Conservation (phyloP, 2,888 invertebrate species). For the Fabriciana adippe region DNA sequence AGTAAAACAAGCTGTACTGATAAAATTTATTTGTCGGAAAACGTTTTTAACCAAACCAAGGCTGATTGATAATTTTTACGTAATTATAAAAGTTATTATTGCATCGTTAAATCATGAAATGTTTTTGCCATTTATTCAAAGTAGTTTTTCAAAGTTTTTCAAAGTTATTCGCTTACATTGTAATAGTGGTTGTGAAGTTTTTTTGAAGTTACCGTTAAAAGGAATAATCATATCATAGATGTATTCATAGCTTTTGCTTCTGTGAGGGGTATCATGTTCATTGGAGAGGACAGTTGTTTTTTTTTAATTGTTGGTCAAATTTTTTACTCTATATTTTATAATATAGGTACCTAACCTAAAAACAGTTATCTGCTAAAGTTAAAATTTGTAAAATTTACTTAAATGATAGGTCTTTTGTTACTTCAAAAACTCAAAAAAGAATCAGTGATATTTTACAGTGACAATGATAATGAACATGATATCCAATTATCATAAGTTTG, state of each 20-base stretch:
- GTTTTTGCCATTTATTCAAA: neutral
- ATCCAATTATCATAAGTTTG: constrained; percentile 17
- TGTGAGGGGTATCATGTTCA: constrained; percentile 12
- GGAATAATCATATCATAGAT: constrained; percentile 31
- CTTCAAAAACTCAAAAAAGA: neutral
- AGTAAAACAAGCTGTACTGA: neutral
- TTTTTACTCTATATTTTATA: too few relatives aligned
- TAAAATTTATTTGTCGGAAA: constrained; percentile 6
- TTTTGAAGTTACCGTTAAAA: constrained; percentile 20
- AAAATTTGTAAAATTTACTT: neutral
- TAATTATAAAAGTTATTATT: neutral
- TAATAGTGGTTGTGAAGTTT: constrained; percentile 34
- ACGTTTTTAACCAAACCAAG: neutral
- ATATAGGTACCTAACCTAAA: too few relatives aligned
- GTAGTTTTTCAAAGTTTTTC: too few relatives aligned
- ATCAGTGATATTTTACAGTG: neutral
- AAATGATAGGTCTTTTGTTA: neutral
- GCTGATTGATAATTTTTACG: neutral
- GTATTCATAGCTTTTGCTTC: neutral
- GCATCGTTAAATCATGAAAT: too few relatives aligned
- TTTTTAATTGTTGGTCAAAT: too few relatives aligned
- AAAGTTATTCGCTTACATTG: constrained; percentile 6
- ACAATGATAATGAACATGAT: constrained; percentile 17
- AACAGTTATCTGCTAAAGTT: neutral
- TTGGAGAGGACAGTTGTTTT: neutral